Percentiles rank a stretch among this genome's conserved stretches.
phyloP scores from a whole-genome alignment of 2,113 vertebrate genomes.

The Drymodes brunneopygia region DNA sequence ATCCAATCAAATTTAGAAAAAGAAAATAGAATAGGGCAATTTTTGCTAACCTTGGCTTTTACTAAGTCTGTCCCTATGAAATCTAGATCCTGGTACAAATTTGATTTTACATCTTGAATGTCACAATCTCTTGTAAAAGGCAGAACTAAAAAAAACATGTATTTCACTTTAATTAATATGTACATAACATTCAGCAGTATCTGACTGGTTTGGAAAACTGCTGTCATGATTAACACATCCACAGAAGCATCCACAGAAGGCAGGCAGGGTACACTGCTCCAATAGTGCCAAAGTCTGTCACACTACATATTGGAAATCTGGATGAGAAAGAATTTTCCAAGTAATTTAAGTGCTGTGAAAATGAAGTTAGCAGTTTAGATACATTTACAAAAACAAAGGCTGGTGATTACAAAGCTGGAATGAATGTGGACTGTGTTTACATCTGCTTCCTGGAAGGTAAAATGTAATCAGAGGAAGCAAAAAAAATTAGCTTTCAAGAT shows the following conservation, averaged over 20 bases:
- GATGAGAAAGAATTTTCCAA: background rate
- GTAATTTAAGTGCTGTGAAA: background rate
- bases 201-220: background rate
- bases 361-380: background rate
- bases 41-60: background rate
- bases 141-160: background rate
- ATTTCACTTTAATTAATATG: background rate
- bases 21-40: background rate
- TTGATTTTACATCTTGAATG: background rate
- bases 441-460: conserved; percentile 15
- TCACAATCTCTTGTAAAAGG: background rate
- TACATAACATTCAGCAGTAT: background rate
- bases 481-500: background rate
- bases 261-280: background rate
- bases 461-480: conserved; percentile 9
- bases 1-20: background rate
- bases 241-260: background rate
- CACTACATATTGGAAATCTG: background rate
- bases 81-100: background rate
- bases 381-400: background rate
- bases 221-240: background rate
- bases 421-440: background rate
- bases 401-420: background rate
- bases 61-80: background rate
- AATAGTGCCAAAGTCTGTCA: background rate